Conservation (phyloP, 2,797 vertebrate species). For the Rhadinocentrus ornatus region DNA sequence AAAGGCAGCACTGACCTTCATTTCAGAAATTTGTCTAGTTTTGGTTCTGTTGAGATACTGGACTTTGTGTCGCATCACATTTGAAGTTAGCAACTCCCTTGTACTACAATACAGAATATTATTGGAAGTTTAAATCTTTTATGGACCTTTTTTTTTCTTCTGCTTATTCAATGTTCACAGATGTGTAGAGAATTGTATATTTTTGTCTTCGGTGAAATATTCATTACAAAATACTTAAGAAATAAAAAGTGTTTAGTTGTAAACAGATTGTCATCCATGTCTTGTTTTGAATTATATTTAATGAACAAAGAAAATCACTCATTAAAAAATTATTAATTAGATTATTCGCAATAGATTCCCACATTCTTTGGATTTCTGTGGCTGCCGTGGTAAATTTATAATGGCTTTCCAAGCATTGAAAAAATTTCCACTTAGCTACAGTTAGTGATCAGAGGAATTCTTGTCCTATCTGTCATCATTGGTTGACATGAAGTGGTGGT, state of each 20-base stretch:
- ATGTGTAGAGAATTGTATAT: conserved; percentile 11
- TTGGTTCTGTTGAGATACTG: conserved; percentile 41
- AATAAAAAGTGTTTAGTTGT: conserved; percentile 55
- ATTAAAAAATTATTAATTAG: neutral
- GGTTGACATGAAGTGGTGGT: conserved; percentile 76
- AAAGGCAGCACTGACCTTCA: conserved; percentile 1
- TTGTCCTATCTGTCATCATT: conserved; percentile 76
- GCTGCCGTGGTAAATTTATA: conserved; percentile 44
- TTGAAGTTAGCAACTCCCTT: conserved; percentile 8
- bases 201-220: conserved; percentile 44
- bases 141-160: conserved; percentile 15
- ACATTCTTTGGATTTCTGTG: conserved; percentile 28
- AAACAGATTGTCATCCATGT: conserved; percentile 7
- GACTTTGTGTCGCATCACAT: neutral
- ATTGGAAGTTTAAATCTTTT: conserved; percentile 23
- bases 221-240: conserved; percentile 22
- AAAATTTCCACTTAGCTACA: conserved; percentile 64
- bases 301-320: neutral
- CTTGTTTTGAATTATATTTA: neutral
- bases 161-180: conserved; percentile 23
- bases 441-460: conserved; percentile 81
- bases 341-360: neutral
- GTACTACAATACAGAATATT: neutral
- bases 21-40: conserved; percentile 28
- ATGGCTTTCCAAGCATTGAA: conserved; percentile 43